Percentiles rank a stretch among this genome's conserved stretches.
phyloP scores from a whole-genome alignment of 1,140 invertebrate genomes.

The Meloidogyne exigua region DNA sequence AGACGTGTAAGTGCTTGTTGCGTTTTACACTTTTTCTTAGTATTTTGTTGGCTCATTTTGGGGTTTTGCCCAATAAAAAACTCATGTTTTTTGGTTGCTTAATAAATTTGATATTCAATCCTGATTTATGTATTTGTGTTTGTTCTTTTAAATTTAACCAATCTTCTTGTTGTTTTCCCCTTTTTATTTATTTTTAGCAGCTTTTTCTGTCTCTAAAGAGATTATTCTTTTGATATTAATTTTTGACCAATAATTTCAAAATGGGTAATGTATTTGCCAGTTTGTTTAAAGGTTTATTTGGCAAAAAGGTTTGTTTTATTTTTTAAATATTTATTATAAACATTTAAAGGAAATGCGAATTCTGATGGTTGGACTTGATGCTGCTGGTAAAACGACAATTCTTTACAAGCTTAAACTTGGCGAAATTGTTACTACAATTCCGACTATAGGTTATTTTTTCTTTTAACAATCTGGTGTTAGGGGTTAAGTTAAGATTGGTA shows the following conservation, averaged over 20 bases:
- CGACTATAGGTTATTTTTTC: conserved; percentile 85
- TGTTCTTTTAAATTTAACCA: background rate
- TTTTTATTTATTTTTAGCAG: conserved; percentile 3
- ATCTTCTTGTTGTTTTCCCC: background rate
- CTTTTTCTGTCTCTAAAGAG: background rate
- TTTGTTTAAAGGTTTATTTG: conserved; percentile 86
- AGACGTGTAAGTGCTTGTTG: conserved; percentile 1
- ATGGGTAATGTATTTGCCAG: conserved; percentile 72
- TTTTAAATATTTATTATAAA: background rate
- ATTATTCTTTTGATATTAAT: background rate
- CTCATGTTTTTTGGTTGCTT: background rate
- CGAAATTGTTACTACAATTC: conserved; percentile 99
- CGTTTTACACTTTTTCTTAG: background rate
- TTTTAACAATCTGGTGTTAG: background rate
- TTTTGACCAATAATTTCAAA: background rate
- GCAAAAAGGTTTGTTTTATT: conserved; percentile 76
- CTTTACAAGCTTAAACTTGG: conserved; percentile 99
- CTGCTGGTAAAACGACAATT: conserved; percentile 99
- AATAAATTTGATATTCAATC: background rate
- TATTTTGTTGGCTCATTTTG: background rate
- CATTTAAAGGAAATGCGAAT: conserved; percentile 90
- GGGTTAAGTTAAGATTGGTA: background rate
- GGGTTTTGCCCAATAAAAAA: background rate
- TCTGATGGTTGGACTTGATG: conserved; percentile 85
- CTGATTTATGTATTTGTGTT: background rate